Percentiles rank a stretch among this genome's conserved stretches.
Conservation (phyloP, 2,113 vertebrate genomes). For the Corythornis madagascariensis region DNA sequence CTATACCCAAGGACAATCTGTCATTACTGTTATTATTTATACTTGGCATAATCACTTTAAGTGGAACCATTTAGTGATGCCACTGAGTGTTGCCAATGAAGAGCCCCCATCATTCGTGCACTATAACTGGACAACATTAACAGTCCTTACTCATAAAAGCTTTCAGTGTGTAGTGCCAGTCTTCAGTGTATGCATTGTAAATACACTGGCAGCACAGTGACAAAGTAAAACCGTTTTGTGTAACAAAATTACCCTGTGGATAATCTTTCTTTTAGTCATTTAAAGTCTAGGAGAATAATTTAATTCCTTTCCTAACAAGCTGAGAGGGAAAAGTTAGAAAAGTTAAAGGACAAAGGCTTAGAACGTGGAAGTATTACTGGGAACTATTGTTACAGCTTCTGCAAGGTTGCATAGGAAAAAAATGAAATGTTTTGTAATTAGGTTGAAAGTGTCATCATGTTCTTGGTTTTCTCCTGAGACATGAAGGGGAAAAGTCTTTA, state of each 20-base stretch:
- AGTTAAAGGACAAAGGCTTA: constrained; percentile 3
- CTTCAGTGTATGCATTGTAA: background rate
- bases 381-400: background rate
- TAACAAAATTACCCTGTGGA: background rate
- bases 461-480: background rate
- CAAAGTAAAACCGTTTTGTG: background rate
- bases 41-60: background rate
- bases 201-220: background rate
- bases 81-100: background rate
- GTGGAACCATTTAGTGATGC: background rate
- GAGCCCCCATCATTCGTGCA: fast-evolving
- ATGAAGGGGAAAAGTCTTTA: background rate
- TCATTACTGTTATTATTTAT: constrained; percentile 15
- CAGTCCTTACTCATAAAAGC: background rate
- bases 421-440: background rate
- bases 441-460: background rate
- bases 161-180: background rate
- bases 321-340: background rate
- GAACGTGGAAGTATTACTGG: background rate
- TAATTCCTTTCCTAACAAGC: background rate
- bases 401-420: background rate
- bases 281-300: background rate
- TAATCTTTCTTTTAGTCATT: background rate
- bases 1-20: background rate
- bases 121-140: background rate